These are phyloP conservation scores for Hoplostethus atlanticus DNA, from an alignment of 2,797 vertebrate species.

Conservation along the genomic window DNA sequence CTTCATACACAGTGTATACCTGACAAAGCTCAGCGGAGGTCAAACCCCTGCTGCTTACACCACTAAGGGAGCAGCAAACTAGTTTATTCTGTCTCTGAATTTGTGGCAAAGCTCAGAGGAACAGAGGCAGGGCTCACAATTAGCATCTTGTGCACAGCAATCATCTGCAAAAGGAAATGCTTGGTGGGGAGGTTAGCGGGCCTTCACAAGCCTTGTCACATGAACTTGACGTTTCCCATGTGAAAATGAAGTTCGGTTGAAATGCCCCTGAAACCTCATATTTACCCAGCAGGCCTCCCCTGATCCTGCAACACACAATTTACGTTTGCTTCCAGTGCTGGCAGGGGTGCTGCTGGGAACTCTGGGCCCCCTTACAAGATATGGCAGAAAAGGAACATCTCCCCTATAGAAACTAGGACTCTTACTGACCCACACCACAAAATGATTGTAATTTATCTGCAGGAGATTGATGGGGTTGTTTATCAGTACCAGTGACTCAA, in stretches of 20 bases:
- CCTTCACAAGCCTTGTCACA: neutral
- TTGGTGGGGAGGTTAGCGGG: neutral
- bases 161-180: neutral
- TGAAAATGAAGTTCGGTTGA: neutral
- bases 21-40: too few species aligned
- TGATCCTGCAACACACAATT: neutral
- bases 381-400: too few species aligned
- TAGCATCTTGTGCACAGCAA: neutral
- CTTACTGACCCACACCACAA: too few species aligned
- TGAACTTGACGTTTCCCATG: neutral
- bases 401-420: too few species aligned
- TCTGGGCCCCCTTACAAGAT: too few species aligned
- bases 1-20: too few species aligned
- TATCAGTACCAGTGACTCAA: too few species aligned
- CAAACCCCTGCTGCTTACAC: too few species aligned
- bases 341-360: too few species aligned
- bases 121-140: neutral
- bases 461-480: too few species aligned
- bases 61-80: too few species aligned
- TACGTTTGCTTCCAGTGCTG: neutral
- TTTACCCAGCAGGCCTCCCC: neutral
- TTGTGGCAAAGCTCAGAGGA: neutral
- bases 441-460: too few species aligned
- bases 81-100: constrained; percentile 46
- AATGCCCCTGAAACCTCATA: neutral